Percentiles rank a stretch among this genome's conserved stretches.
Evolutionary conservation across 2,797 vertebrate species (phyloP).

Genomic region (Podarcis siculus): DNA sequence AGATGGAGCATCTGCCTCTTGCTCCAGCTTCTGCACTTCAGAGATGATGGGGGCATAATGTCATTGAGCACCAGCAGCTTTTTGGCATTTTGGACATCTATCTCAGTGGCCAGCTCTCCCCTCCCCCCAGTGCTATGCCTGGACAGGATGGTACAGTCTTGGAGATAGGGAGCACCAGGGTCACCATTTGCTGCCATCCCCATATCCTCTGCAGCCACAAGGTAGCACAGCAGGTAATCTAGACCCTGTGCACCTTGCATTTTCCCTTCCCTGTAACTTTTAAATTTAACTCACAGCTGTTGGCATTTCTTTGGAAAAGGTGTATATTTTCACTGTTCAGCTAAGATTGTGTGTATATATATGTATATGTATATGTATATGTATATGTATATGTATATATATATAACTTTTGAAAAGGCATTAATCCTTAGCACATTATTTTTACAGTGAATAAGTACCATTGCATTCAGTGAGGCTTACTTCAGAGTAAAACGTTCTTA

Average conservation of each 20-base stretch:
- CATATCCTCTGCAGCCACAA: not conserved
- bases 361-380: too few species aligned
- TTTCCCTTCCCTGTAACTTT: not conserved
- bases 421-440: too few species aligned
- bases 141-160: not conserved
- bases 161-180: too few species aligned
- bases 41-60: too few species aligned
- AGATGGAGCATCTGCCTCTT: not conserved
- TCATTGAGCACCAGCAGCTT: too few species aligned
- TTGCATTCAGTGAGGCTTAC: too few species aligned
- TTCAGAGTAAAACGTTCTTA: not conserved
- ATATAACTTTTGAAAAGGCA: too few species aligned
- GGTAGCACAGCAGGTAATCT: not conserved
- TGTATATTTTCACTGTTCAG: not conserved
- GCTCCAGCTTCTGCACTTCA: not conserved
- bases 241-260: not conserved
- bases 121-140: not conserved
- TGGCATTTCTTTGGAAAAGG: too few species aligned
- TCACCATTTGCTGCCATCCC: not conserved
- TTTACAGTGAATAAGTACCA: too few species aligned
- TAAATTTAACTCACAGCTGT: not conserved
- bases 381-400: too few species aligned
- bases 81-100: too few species aligned
- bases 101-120: not conserved
- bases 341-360: not conserved